A percentile compares a stretch with the other conserved stretches of the same genome.
These are phyloP conservation scores for Ceriagrion tenellum DNA, from an alignment of 2,888 invertebrate genomes.

Conservation along the genomic window DNA sequence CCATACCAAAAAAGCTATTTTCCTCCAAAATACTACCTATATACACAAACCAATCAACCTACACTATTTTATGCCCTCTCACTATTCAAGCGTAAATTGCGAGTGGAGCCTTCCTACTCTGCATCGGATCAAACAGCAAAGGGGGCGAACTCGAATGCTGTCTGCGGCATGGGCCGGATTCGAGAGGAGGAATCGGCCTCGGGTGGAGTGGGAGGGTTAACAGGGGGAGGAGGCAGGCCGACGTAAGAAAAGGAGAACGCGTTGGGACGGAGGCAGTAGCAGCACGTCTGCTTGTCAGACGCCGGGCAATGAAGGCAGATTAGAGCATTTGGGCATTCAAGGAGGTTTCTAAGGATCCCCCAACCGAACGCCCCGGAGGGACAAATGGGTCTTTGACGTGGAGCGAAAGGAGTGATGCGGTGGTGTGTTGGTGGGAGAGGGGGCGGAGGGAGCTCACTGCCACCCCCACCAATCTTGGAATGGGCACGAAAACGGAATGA, in stretches of 20 bases:
- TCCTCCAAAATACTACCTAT: too few species aligned
- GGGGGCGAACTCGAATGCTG: neutral
- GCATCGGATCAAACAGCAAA: conserved; percentile 29
- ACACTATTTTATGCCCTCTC: too few species aligned
- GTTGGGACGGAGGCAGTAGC: neutral
- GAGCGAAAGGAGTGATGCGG: neutral
- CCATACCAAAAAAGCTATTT: too few species aligned
- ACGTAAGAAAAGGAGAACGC: neutral
- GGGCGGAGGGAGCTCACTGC: neutral
- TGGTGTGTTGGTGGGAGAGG: neutral
- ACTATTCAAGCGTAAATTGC: too few species aligned
- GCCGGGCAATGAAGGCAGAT: conserved; percentile 49
- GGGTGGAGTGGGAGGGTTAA: too few species aligned
- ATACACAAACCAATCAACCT: too few species aligned
- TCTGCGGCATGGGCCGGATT: neutral
- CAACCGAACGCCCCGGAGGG: conserved; percentile 24
- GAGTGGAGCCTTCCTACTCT: neutral
- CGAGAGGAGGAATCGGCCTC: neutral
- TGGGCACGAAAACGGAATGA: neutral
- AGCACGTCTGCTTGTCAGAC: conserved; percentile 2
- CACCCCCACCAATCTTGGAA: neutral
- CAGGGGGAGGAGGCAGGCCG: neutral
- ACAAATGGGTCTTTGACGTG: conserved; percentile 55
- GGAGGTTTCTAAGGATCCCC: conserved; percentile 4
- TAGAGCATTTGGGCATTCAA: conserved; percentile 23